A percentile compares a stretch with the other conserved stretches of the same genome.
Evolutionary conservation across 2,888 invertebrate genomes (phyloP).

Genomic region (Lasioglossum morio): DNA sequence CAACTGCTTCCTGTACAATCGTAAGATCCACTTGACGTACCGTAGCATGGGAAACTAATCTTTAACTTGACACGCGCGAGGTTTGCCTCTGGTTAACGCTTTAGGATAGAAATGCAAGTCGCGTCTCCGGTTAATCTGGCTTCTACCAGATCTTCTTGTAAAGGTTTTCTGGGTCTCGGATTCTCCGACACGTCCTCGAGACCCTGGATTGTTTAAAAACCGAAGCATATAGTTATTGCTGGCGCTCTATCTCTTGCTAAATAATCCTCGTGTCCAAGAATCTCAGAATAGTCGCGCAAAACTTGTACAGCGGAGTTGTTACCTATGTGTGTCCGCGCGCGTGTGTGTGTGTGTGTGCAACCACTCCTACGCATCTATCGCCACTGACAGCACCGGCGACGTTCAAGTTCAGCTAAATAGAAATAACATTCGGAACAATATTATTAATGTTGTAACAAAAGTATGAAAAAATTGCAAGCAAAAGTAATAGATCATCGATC

Average conservation of each 20-base stretch:
- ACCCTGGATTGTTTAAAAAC: background rate
- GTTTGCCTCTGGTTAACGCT: background rate
- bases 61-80: background rate
- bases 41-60: background rate
- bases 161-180: background rate
- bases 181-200: background rate
- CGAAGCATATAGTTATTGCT: background rate
- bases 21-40: conserved; percentile 72
- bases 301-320: background rate
- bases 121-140: background rate
- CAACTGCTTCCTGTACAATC: conserved; percentile 74
- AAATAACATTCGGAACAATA: background rate
- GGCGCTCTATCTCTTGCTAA: background rate
- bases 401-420: conserved; percentile 1
- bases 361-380: background rate
- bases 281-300: background rate
- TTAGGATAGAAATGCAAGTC: background rate
- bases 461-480: no score
- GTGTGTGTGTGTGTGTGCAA: background rate
- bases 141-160: background rate
- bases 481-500: background rate
- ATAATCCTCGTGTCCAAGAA: background rate
- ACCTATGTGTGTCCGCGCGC: background rate
- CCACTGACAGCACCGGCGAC: background rate
- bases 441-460: background rate